A percentile compares a stretch with the other conserved stretches of the same genome.
phyloP scores from a whole-genome alignment of 1,140 invertebrate genomes.

The Zaprionus camerounensis region DNA sequence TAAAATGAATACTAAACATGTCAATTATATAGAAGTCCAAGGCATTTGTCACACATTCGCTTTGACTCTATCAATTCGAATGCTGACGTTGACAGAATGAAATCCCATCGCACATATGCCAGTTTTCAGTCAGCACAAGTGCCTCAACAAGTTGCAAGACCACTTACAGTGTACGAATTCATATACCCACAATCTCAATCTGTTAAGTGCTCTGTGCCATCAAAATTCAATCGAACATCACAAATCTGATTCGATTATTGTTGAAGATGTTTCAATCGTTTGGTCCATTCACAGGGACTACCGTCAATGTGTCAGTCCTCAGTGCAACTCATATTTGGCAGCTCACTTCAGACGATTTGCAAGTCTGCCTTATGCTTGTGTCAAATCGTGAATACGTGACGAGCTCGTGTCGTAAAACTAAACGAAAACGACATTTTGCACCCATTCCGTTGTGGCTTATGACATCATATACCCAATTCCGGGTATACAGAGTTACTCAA shows the following conservation, averaged over 20 bases:
- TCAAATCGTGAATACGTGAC: constrained; percentile 47
- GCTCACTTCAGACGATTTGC: constrained; percentile 9
- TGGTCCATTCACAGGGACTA: background rate
- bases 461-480: constrained; percentile 18
- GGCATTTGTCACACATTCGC: constrained; percentile 33
- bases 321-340: constrained; percentile 24
- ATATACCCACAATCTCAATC: constrained; percentile 29
- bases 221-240: constrained; percentile 43
- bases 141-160: constrained; percentile 5
- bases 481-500: too few relatives aligned
- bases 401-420: constrained; percentile 35
- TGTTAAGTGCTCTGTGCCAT: constrained; percentile 15
- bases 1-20: constrained; percentile 19
- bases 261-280: constrained; percentile 4
- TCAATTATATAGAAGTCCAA: constrained; percentile 46
- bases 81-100: constrained; percentile 38
- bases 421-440: constrained; percentile 18
- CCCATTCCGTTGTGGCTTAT: constrained; percentile 32
- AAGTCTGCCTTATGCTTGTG: background rate
- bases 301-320: constrained; percentile 29
- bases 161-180: background rate
- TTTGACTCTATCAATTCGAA: constrained; percentile 12
- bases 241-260: constrained; percentile 57
- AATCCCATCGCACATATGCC: background rate
- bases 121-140: constrained; percentile 36